Evolutionary conservation across 2,888 invertebrate genomes (phyloP).

Genomic region (Andrena bicolor): DNA sequence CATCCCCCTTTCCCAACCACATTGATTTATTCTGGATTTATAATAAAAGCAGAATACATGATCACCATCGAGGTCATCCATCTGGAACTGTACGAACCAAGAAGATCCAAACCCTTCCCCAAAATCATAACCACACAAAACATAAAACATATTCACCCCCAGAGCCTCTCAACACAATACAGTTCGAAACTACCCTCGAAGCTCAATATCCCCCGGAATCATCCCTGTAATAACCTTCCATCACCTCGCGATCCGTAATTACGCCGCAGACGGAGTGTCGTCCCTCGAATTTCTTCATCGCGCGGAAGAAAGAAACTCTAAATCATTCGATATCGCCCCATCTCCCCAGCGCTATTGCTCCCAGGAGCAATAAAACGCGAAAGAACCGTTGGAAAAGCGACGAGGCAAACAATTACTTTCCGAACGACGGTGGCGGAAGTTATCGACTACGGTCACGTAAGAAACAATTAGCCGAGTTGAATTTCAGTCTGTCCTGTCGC

Average conservation of each 20-base stretch:
- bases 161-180: too few relatives aligned
- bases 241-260: slow-evolving; percentile 1
- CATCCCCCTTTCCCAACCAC: too few relatives aligned
- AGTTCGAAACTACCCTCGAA: too few relatives aligned
- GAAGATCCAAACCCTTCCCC: too few relatives aligned
- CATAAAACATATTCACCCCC: too few relatives aligned
- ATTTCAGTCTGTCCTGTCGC: neutral
- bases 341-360: neutral
- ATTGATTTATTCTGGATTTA: too few relatives aligned
- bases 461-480: slow-evolving; percentile 47
- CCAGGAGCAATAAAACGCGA: slow-evolving; percentile 22
- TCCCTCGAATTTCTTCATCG: slow-evolving; percentile 1
- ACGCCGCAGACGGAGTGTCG: neutral
- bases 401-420: slow-evolving; percentile 41
- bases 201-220: too few relatives aligned
- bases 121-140: too few relatives aligned
- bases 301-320: neutral
- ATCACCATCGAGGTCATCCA: too few relatives aligned
- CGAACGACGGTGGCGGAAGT: slow-evolving; percentile 14
- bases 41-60: too few relatives aligned
- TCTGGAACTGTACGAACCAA: too few relatives aligned
- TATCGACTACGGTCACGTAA: slow-evolving; percentile 52
- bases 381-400: neutral
- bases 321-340: slow-evolving; percentile 22
- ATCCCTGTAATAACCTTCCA: too few relatives aligned